These are phyloP conservation scores for Muraenolepis orangiensis DNA, from an alignment of 2,797 vertebrate genomes.

Conservation along the genomic window DNA sequence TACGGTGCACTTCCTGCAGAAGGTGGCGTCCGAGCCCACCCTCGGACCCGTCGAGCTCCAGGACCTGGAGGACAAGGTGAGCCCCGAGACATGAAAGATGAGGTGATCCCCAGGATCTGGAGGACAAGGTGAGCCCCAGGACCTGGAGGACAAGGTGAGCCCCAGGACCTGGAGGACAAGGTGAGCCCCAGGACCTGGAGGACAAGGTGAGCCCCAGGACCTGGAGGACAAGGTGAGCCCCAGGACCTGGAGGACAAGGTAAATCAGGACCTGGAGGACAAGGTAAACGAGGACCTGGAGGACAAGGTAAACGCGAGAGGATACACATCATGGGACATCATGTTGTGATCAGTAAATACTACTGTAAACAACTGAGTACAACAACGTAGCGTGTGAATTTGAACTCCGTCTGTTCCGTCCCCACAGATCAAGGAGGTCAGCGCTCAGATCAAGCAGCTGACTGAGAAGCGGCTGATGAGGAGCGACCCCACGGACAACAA, in stretches of 20 bases:
- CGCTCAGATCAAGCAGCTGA: conserved; percentile 84
- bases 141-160: conserved; percentile 86
- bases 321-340: background rate
- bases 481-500: conserved; percentile 89
- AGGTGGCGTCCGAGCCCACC: conserved; percentile 85
- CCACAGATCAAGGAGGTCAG: conserved; percentile 84
- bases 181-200: background rate
- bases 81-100: too few species aligned
- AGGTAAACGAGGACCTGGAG: conserved; percentile 69
- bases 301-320: background rate
- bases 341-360: background rate
- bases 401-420: background rate
- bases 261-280: conserved; percentile 81
- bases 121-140: background rate
- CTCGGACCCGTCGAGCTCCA: conserved; percentile 85
- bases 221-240: conserved; percentile 84
- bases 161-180: background rate
- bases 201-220: too few species aligned
- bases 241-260: conserved; percentile 80
- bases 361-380: background rate
- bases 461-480: conserved; percentile 92
- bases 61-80: conserved; percentile 85
- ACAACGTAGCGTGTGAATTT: background rate
- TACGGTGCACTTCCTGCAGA: conserved; percentile 83
- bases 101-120: too few species aligned